Evolutionary conservation across 2,113 vertebrate species (phyloP), one percentile per base, ranked within the genome.

Genomic region (Mus pahari): DNA sequence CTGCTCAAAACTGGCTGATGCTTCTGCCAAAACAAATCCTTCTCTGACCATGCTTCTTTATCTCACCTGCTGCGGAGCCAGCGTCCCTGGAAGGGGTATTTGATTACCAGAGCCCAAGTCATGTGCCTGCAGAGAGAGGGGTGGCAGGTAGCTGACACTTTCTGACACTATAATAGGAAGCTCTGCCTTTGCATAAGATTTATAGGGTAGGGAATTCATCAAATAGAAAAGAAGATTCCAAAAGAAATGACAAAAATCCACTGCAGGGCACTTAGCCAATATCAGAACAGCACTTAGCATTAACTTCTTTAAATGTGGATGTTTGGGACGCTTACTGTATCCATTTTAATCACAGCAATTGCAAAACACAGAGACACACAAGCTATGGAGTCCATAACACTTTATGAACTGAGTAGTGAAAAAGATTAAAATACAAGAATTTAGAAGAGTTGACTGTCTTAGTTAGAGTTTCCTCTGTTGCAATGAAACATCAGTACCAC

Each of bases 231-330:
- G 55, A 79, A 64, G 31, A 77, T 91, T 89, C 45, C 8, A 91
- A 89, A 71, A 81, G 16, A 92, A 93, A 89, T 77, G 53, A 36
- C 36, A 91, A 55, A 75, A 66, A 33, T 64, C 36, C 36, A 82
- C 26, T 24, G 53, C 14, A 55, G 64, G n/a, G 26, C 2, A 82
- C 16, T 12, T 53, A 87, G 36, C n/a, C 39, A 79, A 33, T 45
- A 62, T 90, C 11, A 90, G 70, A 95, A 81, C 26, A 86, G 81
- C 11, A 53, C 71, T 90, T 68, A 66, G 17, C n/a, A 70, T 96
- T 42, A 81, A 91, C 33, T 74, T 93, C 92, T 48, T 62, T 74
- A 89, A 86, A 92, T 89, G 26, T 94, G 8, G 92, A 55, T 90
- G 22, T 62, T 92, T 93, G 86, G 5, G 58, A 82, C 2, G 0